phyloP scores from a whole-genome alignment of 2,113 vertebrate species.

The Stegastes partitus region DNA sequence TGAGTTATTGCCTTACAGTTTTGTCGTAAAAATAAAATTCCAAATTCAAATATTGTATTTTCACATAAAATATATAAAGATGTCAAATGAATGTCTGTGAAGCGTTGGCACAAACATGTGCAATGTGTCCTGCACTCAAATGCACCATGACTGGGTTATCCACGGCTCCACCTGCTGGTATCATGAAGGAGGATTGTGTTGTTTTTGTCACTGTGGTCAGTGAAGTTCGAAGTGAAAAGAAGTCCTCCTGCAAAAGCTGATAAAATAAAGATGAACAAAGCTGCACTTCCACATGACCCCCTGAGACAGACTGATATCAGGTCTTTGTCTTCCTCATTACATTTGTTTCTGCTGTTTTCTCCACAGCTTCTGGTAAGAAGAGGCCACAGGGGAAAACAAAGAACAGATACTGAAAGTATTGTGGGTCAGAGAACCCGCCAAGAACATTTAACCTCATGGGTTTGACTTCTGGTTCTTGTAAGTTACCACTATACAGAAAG shows the following conservation, averaged over 20 bases:
- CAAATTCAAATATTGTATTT: not conserved
- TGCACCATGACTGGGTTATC: not conserved
- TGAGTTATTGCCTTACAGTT: not conserved
- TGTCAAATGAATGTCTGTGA: not conserved
- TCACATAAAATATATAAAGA: not conserved
- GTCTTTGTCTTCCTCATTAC: too few species aligned
- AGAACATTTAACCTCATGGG: too few species aligned
- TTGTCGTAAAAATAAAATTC: not conserved
- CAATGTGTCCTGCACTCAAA: not conserved
- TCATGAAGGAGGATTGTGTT: not conserved
- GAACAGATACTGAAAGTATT: too few species aligned
- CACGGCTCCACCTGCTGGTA: constrained; percentile 68
- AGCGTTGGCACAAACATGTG: constrained; percentile 11
- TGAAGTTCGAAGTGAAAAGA: not conserved
- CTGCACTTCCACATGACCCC: not conserved
- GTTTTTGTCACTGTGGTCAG: not conserved
- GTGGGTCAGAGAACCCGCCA: too few species aligned
- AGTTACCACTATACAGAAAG: too few species aligned
- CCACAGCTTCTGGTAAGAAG: too few species aligned
- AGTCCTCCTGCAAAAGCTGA: not conserved
- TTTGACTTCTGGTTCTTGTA: too few species aligned
- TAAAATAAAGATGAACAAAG: not conserved
- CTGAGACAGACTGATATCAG: not conserved
- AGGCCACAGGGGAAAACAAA: too few species aligned
- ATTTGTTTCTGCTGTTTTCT: too few species aligned